A percentile compares a stretch with the other conserved stretches of the same genome.
These are phyloP conservation scores for Tupiocoris notatus DNA, from an alignment of 2,888 invertebrate genomes.

Conservation along the genomic window DNA sequence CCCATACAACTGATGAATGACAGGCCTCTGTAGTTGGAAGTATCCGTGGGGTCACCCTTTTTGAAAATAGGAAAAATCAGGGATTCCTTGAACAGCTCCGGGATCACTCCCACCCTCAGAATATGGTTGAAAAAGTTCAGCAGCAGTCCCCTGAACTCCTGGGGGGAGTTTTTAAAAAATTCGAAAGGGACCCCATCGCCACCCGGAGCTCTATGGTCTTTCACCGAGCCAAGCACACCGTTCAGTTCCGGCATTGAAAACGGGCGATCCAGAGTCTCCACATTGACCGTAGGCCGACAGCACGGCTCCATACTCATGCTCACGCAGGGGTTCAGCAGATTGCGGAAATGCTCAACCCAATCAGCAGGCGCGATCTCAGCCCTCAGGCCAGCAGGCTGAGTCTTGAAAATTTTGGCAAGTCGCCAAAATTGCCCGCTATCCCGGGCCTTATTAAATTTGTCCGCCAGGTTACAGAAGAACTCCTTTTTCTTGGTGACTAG, in stretches of 20 bases:
- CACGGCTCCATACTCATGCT: neutral
- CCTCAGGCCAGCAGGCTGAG: neutral
- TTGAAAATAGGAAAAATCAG: neutral
- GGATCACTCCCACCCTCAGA: neutral
- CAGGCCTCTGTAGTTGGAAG: neutral
- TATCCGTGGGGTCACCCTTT: neutral
- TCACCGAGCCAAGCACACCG: neutral
- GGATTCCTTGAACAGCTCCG: neutral
- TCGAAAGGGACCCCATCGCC: slow-evolving; percentile 8
- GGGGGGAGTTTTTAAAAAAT: neutral
- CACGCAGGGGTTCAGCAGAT: slow-evolving; percentile 1
- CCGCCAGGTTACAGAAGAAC: neutral
- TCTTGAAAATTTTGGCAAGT: neutral
- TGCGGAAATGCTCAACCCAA: neutral
- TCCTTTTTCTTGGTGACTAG: neutral
- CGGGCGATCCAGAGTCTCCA: neutral
- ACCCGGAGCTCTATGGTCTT: neutral
- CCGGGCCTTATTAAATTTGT: neutral
- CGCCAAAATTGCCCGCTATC: slow-evolving; percentile 3
- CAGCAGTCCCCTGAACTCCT: neutral
- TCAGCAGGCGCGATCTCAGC: neutral
- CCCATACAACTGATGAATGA: slow-evolving; percentile 6
- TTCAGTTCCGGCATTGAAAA: neutral
- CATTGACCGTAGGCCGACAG: neutral
- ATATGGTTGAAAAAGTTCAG: neutral